These are phyloP conservation scores for Enhydra lutris DNA, from an alignment of 2,113 vertebrate genomes.

Conservation along the genomic window DNA sequence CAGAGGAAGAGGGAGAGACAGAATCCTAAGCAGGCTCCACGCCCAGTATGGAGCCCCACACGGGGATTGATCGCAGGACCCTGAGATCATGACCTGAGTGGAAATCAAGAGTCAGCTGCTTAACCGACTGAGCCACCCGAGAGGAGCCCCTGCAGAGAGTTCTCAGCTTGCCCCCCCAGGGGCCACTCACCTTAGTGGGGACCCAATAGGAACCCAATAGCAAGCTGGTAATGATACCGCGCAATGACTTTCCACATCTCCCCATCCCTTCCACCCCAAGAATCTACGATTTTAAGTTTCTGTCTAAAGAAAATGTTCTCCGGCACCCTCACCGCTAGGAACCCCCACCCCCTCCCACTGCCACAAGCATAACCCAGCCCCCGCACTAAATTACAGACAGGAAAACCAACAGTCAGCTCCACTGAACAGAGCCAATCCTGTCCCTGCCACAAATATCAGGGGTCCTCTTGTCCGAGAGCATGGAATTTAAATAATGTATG, in stretches of 20 bases:
- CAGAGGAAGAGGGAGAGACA: neutral
- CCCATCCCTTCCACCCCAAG: neutral
- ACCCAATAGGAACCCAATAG: neutral
- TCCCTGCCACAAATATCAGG: conserved; percentile 50
- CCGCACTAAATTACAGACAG: conserved; percentile 12
- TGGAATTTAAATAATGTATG: conserved; percentile 70
- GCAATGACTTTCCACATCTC: neutral
- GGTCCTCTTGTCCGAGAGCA: conserved; percentile 44
- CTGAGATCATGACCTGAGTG: neutral
- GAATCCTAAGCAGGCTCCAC: neutral
- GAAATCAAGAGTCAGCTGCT: neutral
- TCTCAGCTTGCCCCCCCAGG: neutral
- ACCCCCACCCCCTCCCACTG: neutral
- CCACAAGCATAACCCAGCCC: neutral
- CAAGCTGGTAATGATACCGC: neutral
- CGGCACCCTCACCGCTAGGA: neutral
- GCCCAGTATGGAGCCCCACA: neutral
- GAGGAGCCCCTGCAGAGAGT: neutral
- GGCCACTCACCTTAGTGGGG: neutral
- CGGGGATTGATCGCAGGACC: neutral
- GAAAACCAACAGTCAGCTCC: neutral
- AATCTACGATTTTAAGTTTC: neutral
- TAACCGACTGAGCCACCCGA: neutral
- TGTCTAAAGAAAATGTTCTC: neutral
- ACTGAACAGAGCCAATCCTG: neutral